phyloP scores from a whole-genome alignment of 2,797 vertebrate species.

The Cyclopterus lumpus region DNA sequence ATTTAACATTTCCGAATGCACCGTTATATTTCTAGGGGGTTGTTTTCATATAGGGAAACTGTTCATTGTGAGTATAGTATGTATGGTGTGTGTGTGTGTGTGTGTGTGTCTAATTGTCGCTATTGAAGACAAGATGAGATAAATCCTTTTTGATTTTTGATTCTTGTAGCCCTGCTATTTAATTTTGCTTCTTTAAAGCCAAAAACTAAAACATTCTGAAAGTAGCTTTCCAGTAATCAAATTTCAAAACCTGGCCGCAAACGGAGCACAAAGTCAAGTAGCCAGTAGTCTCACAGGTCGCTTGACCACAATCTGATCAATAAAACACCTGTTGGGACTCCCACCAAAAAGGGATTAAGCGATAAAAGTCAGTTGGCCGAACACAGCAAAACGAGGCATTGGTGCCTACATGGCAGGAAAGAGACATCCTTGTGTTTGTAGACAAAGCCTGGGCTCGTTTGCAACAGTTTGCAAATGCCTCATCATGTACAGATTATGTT shows the following conservation, averaged over 20 bases:
- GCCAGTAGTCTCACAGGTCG: neutral
- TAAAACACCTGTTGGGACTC: conserved; percentile 27
- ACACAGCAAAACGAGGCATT: neutral
- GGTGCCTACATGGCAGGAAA: neutral
- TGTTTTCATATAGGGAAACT: neutral
- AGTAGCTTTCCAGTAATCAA: neutral
- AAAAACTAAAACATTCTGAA: neutral
- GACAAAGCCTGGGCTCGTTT: neutral
- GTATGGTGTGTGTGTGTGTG: neutral
- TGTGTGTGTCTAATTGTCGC: neutral
- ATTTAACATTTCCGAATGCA: neutral
- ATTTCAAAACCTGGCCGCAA: neutral
- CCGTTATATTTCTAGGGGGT: neutral
- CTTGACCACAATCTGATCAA: conserved; percentile 2
- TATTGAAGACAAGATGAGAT: neutral
- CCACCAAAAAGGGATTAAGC: neutral
- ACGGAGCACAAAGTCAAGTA: neutral
- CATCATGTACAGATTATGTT: neutral
- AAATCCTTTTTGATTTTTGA: neutral
- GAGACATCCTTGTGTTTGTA: conserved; percentile 2
- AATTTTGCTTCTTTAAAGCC: neutral
- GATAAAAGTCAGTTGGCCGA: neutral
- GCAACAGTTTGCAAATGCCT: neutral
- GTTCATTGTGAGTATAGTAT: neutral
- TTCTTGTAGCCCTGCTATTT: neutral